Base-by-base conservation (phyloP, 2,888 invertebrate genomes). In the Eupithecia pulchellata region DNA sequence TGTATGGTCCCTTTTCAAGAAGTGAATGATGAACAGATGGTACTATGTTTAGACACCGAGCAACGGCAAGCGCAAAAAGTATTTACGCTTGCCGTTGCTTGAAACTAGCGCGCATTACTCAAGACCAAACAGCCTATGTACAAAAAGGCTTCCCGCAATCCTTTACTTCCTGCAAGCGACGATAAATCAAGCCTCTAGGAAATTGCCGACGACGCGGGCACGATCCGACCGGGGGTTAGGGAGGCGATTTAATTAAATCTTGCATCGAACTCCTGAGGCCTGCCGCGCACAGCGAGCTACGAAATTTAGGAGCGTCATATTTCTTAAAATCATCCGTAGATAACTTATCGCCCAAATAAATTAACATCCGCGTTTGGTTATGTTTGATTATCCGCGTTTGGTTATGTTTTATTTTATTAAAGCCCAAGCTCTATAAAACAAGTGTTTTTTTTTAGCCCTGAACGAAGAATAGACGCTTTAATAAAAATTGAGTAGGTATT, bases 241-340 rank as follows among this genome's bases (percentile, higher is more conserved):
- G 75, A 93, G 91, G 90, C 90, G 92, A 95, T 95, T 95, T 95
- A 95, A 95, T 95, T 95, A 95, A 95, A 95, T 95, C 95, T 95
- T 95, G 93, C 94, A 94, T 94, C 94, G 94, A 95, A 94, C 93
- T 94, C 91, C 92, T 91, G 92, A 92, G 92, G 92, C 91, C 88
- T 86, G 89, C 89, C 89, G 85, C 42, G 64, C 27, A 52, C 66
- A 63, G 14, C 42, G 66, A 73, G 69, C 34, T 42, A 9, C 17
- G 73, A 73, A 73, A 69, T 25, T 61, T 17, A 34, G 61, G 34
- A 17, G 61, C 25, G 5, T 25, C 34, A 1, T 61, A 25, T 13
- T 52, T 52, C 25, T 52, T 9, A 47, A 9, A 42, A 6, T 8
- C 2, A 6, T 42, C n/a, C 17, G n/a, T 42, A 42, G n/a, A 4